phyloP scores from a whole-genome alignment of 2,113 vertebrate species.

The Neopipo cinnamomea region DNA sequence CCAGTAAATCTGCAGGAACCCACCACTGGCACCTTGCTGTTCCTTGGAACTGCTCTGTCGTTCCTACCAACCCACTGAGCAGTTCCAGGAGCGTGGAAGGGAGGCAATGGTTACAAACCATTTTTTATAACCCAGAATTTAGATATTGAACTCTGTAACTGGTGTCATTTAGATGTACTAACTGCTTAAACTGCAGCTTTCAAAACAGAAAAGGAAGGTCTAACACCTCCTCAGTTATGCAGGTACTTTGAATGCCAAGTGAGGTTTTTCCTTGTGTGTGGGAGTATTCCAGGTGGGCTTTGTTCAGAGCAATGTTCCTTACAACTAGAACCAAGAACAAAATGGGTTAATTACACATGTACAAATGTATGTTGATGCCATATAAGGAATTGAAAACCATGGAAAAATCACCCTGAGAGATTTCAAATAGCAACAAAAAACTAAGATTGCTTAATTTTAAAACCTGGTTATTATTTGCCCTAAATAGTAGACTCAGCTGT shows the following conservation, averaged over 20 bases:
- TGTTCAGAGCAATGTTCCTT: not conserved
- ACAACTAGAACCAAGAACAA: not conserved
- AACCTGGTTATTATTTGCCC: not conserved
- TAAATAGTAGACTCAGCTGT: not conserved
- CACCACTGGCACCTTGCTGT: not conserved
- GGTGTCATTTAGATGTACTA: not conserved
- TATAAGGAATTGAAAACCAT: not conserved
- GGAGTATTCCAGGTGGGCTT: not conserved
- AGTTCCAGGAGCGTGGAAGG: not conserved
- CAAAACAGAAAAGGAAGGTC: not conserved
- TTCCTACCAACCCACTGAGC: not conserved
- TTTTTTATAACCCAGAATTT: not conserved
- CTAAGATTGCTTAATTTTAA: not conserved
- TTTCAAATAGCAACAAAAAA: not conserved
- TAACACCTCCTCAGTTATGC: not conserved
- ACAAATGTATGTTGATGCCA: not conserved
- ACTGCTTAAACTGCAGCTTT: not conserved
- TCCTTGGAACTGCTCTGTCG: not conserved
- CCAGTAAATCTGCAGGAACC: not conserved
- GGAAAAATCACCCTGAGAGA: not conserved
- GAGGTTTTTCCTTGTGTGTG: not conserved
- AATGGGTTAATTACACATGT: not conserved
- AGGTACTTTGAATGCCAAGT: not conserved
- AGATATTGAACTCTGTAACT: accelerated
- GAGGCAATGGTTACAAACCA: not conserved